Evolutionary conservation across 2,888 invertebrate species (phyloP).

Genomic region (Branchipolynoe longqiensis): DNA sequence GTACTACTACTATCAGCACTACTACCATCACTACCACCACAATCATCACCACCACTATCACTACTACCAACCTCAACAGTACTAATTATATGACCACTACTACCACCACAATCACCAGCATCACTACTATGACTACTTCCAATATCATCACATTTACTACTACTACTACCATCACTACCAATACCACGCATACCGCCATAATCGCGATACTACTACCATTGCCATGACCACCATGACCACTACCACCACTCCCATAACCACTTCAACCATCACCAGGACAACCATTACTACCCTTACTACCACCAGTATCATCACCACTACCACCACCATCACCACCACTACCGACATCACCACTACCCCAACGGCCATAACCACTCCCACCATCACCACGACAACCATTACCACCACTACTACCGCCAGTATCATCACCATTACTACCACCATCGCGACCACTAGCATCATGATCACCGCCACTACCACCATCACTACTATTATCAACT

Average conservation of each 20-base stretch:
- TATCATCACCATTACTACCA: background rate
- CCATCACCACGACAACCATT: background rate
- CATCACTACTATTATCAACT: background rate
- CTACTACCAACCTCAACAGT: background rate
- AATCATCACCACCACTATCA: background rate
- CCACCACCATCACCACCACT: background rate
- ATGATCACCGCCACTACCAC: background rate
- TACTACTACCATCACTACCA: background rate
- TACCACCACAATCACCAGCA: background rate
- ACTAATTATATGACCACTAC: background rate
- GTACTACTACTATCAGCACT: background rate
- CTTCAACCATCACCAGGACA: background rate
- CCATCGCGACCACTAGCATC: background rate
- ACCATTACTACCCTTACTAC: background rate
- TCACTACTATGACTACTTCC: background rate
- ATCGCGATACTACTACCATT: background rate
- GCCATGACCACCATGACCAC: background rate
- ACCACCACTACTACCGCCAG: background rate
- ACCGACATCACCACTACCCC: background rate
- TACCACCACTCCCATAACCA: background rate
- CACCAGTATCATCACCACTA: background rate
- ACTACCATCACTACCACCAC: background rate
- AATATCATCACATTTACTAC: background rate
- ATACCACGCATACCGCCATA: no score
- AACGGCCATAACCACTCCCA: background rate